Evolutionary conservation across 2,888 invertebrate species (phyloP).

Genomic region (Molorchus minor): DNA sequence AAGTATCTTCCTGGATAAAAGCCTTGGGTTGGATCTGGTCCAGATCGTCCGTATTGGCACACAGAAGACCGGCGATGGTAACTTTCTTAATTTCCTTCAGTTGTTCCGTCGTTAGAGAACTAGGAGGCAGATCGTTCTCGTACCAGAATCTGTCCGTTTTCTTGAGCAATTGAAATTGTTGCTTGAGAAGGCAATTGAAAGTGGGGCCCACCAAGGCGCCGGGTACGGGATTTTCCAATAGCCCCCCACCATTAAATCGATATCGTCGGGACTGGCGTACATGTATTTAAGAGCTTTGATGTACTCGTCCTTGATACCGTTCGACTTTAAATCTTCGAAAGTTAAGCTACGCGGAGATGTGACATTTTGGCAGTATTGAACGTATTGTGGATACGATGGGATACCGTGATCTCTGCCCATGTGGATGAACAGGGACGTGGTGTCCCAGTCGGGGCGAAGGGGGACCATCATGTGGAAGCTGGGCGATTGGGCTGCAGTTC

Average conservation of each 20-base stretch:
- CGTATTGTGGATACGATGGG: slow-evolving; percentile 74
- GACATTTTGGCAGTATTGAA: slow-evolving; percentile 71
- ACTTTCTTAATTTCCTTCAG: slow-evolving; percentile 83
- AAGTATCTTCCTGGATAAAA: slow-evolving; percentile 86
- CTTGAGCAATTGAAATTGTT: slow-evolving; percentile 84
- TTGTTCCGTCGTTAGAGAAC: slow-evolving; percentile 80
- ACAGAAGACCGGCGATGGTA: slow-evolving; percentile 80
- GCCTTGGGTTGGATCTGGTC: slow-evolving; percentile 83
- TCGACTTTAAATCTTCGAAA: slow-evolving; percentile 66
- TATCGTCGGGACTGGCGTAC: slow-evolving; percentile 77
- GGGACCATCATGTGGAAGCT: slow-evolving; percentile 65
- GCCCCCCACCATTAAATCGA: slow-evolving; percentile 85
- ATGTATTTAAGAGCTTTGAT: slow-evolving; percentile 73
- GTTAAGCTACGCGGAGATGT: slow-evolving; percentile 45
- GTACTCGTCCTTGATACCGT: slow-evolving; percentile 68
- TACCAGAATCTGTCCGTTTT: slow-evolving; percentile 95
- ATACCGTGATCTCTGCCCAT: slow-evolving; percentile 83
- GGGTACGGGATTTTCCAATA: slow-evolving; percentile 80
- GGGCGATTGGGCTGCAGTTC: slow-evolving; percentile 71
- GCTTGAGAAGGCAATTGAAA: slow-evolving; percentile 83
- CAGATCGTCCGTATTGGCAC: slow-evolving; percentile 76
- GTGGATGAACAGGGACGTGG: slow-evolving; percentile 68
- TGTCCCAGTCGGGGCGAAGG: slow-evolving; percentile 60
- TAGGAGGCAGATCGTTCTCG: slow-evolving; percentile 92
- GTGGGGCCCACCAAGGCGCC: slow-evolving; percentile 90